Percentiles rank a stretch among this genome's conserved stretches.
These are phyloP conservation scores for Diabrotica balteata DNA, from an alignment of 2,888 invertebrate genomes.

Conservation along the genomic window DNA sequence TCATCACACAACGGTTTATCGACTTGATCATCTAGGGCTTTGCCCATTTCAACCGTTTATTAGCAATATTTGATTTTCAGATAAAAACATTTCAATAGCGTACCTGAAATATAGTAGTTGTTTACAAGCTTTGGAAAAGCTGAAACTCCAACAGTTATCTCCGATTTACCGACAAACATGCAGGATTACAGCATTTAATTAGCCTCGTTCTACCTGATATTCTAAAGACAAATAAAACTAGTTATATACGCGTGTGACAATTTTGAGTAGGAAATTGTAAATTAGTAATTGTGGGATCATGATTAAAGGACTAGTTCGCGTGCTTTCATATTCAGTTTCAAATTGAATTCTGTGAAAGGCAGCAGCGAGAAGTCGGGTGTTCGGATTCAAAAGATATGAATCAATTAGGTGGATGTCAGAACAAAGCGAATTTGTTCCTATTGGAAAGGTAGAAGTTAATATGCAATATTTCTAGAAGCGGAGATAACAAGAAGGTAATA, in stretches of 20 bases:
- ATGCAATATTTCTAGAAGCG: conserved; percentile 9
- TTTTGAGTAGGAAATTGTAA: conserved; percentile 20
- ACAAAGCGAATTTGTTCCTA: conserved; percentile 19
- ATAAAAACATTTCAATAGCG: too few relatives aligned
- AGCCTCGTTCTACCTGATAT: conserved; percentile 18
- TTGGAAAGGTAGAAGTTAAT: conserved; percentile 18
- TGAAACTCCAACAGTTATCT: too few relatives aligned
- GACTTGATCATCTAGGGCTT: too few relatives aligned
- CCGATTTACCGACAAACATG: conserved; percentile 16
- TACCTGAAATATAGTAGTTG: too few relatives aligned
- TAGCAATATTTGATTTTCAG: too few relatives aligned
- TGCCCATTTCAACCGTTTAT: too few relatives aligned
- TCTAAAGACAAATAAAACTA: conserved; percentile 6
- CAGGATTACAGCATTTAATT: conserved; percentile 17
- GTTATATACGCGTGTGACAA: conserved; percentile 27
- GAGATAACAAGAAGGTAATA: not conserved
- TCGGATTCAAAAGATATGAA: conserved; percentile 22
- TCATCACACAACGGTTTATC: too few relatives aligned
- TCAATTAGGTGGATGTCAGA: conserved; percentile 17
- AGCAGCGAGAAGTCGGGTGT: conserved; percentile 12
- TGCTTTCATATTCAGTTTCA: conserved; percentile 21
- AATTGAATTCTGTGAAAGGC: conserved; percentile 23
- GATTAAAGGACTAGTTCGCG: conserved; percentile 23
- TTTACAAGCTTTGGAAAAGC: too few relatives aligned
- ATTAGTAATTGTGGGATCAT: conserved; percentile 27